Base-by-base conservation (phyloP, 2,113 vertebrate species). In the Corythornis madagascariensis region DNA sequence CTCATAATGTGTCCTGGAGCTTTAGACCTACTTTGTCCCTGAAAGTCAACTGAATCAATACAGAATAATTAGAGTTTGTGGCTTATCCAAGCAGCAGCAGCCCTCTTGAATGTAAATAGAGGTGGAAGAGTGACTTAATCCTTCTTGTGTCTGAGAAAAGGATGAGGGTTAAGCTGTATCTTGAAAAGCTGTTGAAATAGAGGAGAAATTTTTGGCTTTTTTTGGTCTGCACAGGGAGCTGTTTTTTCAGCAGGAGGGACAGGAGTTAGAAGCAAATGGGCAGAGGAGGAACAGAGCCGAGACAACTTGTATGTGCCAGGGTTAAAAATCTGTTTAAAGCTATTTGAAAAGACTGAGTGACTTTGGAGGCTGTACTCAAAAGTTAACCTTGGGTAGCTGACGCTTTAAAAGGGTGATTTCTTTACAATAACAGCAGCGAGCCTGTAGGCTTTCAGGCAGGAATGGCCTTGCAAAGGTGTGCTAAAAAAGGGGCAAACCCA, bases 1-100 rank as follows among this genome's bases (percentile, higher is more conserved):
- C 69, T 87, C 20, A 11, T 82, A 45, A n/a, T 16, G 33, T 85
- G 64, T 87, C 74, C 78, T 47, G 40, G 56, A 90, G 82, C 87
- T 89, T 84, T 43, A 96, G 72, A 70, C 47, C 47, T 92, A 18
- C 69, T 92, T 87, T 92, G 75, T 96, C 87, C 72, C 75, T 59
- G 86, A 87, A 89, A 93, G 91, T 79, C 81, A 83, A 56, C 56
- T 7, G 64, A 88, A 88, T 90, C 88, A 63, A 92, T 90, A 89
- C 10, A 73, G 94, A 87, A 94, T 90, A 93, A 96, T 92, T 73
- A 85, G 55, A 3, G 8, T 86, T 92, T 85, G 70, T 89, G 67
- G 59, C 71, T 71, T 89, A 90, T 87, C 82, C 94, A 89, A 91
- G 77, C 47, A 76, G 47, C 59, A 81, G 60, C 55, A 73, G 78